Conservation (phyloP, 2,888 invertebrate species). For the Epinotia ramella region DNA sequence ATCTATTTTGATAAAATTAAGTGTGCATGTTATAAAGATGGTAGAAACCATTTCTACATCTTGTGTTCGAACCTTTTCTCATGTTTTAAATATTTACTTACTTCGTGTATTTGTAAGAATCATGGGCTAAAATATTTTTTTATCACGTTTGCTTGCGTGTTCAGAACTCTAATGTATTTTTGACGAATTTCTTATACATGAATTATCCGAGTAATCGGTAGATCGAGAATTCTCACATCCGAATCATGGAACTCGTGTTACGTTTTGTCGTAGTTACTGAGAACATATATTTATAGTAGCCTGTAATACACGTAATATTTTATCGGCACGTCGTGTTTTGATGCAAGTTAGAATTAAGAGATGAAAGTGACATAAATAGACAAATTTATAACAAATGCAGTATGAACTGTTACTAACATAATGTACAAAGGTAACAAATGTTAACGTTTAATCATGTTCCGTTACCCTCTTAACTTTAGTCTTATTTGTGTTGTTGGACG, state of each 20-base stretch:
- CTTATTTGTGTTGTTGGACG: constrained; percentile 28
- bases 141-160: constrained; percentile 40
- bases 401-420: constrained; percentile 37
- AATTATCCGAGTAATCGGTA: constrained; percentile 9
- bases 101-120: constrained; percentile 31
- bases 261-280: constrained; percentile 36
- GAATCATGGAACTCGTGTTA: constrained; percentile 22
- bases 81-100: constrained; percentile 37
- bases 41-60: constrained; percentile 21
- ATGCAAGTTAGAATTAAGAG: constrained; percentile 55
- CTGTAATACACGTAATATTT: constrained; percentile 53
- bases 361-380: constrained; percentile 42
- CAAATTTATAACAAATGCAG: constrained; percentile 41
- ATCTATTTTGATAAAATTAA: constrained; percentile 36
- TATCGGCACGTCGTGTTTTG: constrained; percentile 61
- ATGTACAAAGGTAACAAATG: constrained; percentile 43
- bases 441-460: constrained; percentile 32
- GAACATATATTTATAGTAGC: constrained; percentile 33
- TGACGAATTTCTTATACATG: constrained; percentile 34
- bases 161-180: constrained; percentile 32
- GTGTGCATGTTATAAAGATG: constrained; percentile 33
- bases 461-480: constrained; percentile 29
- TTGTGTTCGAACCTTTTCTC: constrained; percentile 23
- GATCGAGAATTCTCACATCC: constrained; percentile 13
- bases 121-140: constrained; percentile 25